Conservation (phyloP, 2,797 vertebrate genomes). For the Acanthurus leucopareius region DNA sequence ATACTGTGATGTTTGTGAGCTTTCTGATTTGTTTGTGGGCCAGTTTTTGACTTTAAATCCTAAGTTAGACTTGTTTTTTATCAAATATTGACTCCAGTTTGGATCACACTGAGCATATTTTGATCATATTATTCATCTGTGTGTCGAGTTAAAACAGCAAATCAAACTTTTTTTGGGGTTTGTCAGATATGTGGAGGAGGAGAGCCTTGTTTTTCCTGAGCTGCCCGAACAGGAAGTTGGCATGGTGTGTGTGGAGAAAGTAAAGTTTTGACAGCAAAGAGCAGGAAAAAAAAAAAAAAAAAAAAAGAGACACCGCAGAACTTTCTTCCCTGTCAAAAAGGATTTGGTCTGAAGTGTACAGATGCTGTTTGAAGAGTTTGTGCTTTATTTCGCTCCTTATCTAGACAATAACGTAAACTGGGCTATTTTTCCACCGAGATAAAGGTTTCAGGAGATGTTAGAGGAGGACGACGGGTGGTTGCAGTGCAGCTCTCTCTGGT, state of each 20-base stretch:
- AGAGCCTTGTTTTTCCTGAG: conserved; percentile 6
- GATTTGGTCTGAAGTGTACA: conserved; percentile 31
- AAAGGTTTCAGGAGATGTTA: no score
- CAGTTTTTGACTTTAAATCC: no score
- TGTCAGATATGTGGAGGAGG: background rate
- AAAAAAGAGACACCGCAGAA: conserved; percentile 31
- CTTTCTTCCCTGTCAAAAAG: conserved; percentile 32
- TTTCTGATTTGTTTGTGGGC: no score
- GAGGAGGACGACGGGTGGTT: no score
- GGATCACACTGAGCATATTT: background rate
- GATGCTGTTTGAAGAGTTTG: conserved; percentile 29
- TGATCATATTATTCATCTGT: background rate
- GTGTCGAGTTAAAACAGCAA: background rate
- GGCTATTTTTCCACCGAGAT: no score
- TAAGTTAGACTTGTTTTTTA: no score
- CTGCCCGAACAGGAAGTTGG: conserved; percentile 24
- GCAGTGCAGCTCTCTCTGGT: no score
- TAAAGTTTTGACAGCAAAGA: conserved; percentile 60
- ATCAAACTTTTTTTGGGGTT: background rate
- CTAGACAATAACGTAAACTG: background rate
- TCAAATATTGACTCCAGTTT: no score
- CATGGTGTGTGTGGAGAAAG: conserved; percentile 26
- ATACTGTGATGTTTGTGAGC: no score
- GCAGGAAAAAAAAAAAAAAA: background rate
- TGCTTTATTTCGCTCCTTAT: conserved; percentile 8